phyloP scores from a whole-genome alignment of 2,888 invertebrate genomes.

The Argyresthia albistria region DNA sequence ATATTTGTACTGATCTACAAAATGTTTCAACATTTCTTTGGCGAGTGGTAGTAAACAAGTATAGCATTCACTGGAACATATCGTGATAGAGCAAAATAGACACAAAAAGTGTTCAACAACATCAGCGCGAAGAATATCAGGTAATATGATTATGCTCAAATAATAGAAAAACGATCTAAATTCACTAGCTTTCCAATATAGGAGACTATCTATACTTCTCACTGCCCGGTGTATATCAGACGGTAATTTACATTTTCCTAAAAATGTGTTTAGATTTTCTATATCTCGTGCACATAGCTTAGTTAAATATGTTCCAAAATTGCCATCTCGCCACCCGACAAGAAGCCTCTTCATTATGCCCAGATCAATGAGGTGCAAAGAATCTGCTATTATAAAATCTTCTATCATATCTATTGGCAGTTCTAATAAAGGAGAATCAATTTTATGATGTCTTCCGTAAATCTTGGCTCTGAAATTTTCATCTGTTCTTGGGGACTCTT shows the following conservation, averaged over 20 bases:
- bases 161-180: slow-evolving; percentile 15
- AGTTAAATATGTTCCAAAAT: slow-evolving; percentile 11
- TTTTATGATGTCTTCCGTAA: slow-evolving; percentile 8
- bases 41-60: slow-evolving; percentile 10
- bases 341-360: slow-evolving; percentile 17
- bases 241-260: slow-evolving; percentile 11
- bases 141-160: slow-evolving; percentile 13
- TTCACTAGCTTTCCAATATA: slow-evolving; percentile 18
- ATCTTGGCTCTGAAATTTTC: slow-evolving; percentile 8
- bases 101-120: too few species aligned
- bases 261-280: slow-evolving; percentile 9
- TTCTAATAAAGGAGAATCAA: slow-evolving; percentile 8
- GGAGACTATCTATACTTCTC: slow-evolving; percentile 10
- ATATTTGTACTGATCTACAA: slow-evolving; percentile 3
- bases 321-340: slow-evolving; percentile 15
- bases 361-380: slow-evolving; percentile 13
- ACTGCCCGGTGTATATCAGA: slow-evolving; percentile 15
- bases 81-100: slow-evolving; percentile 15
- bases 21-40: slow-evolving; percentile 10
- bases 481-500: slow-evolving; percentile 5
- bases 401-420: slow-evolving; percentile 14
- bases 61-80: slow-evolving; percentile 13
- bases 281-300: slow-evolving; percentile 11
- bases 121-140: slow-evolving; percentile 7
- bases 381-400: slow-evolving; percentile 15